These are phyloP conservation scores for Hypanus sabinus DNA, from an alignment of 2,113 vertebrate species.

Conservation along the genomic window DNA sequence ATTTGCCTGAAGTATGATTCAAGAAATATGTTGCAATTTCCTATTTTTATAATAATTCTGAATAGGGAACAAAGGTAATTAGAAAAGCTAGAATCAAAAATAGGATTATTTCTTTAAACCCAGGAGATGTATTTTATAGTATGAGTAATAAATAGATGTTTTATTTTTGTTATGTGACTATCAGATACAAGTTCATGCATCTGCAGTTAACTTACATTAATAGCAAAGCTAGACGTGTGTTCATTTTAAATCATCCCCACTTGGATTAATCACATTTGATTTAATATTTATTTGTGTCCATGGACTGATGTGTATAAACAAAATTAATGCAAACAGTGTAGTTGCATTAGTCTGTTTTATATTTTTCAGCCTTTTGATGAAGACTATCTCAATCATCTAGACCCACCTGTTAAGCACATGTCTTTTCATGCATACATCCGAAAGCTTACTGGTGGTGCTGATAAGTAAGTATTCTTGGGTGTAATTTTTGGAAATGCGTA, in stretches of 20 bases:
- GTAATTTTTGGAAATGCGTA: background rate
- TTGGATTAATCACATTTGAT: background rate
- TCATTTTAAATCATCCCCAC: background rate
- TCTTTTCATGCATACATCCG: constrained; percentile 98
- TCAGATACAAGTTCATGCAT: too few species aligned
- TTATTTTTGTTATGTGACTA: background rate
- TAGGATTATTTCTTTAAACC: background rate
- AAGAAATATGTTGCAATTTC: background rate
- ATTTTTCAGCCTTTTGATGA: constrained; percentile 86
- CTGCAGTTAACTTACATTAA: background rate
- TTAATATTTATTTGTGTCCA: background rate
- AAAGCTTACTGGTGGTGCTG: constrained; percentile 91
- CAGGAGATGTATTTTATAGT: background rate
- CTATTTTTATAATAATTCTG: background rate
- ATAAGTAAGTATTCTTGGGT: constrained; percentile 71
- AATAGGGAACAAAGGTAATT: background rate
- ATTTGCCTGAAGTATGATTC: too few species aligned
- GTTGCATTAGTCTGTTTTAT: background rate
- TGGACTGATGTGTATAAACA: background rate
- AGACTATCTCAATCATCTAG: constrained; percentile 96
- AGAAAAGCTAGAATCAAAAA: background rate
- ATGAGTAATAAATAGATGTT: background rate
- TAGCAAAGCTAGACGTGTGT: background rate
- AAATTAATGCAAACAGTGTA: background rate
- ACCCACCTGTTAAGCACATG: constrained; percentile 98